Base-by-base conservation (phyloP, 2,888 invertebrate species). In the Clepsis dumicolana region DNA sequence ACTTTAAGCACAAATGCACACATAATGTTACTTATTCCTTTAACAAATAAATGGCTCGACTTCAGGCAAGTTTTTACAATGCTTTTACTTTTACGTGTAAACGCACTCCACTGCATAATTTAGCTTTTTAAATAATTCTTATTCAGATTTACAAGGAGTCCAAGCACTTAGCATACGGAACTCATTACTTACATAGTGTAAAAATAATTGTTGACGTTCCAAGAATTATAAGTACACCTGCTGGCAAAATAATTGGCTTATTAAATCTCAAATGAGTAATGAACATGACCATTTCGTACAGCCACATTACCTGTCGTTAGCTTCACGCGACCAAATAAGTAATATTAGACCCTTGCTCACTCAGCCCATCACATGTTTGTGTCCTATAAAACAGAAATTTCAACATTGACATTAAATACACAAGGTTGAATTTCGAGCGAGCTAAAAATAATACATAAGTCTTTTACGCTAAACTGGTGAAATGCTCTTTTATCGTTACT, bases 341-440 rank as follows among this genome's bases (percentile, higher is more conserved):
- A 48, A 48, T 24, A 18, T 24, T 24, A 70, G 69, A 75, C 74
- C 76, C 76, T 73, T 73, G 74, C 63, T 69, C 70, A 70, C 68
- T 65, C 74, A 65, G 79, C 80, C 77, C 78, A 74, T 80, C 76
- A 77, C 75, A 70, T 65, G 75, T 73, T 67, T 71, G 70, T 16
- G 8, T 68, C 69, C 73, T 73, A 57, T 21, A 12, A 18, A 18
- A n/a, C 41, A 16, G 12, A 12, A 35, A 21, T 12, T 48, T 12
- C 10, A 21, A 48, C 18, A 12, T 12, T 48, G 21, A 21, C 12
- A 8, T 21, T 4, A 10, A 12, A 4, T 2, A 2, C 21, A 48
- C 21, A 48, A 48, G 48, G 48, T 48, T 21, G 21, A 21, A 48
- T 3, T 18, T 48, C 8, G 48, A 48, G 21, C 12, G 3, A 48